A percentile compares a stretch with the other conserved stretches of the same genome.
phyloP scores from a whole-genome alignment of 2,888 invertebrate genomes.

The Apamea crenata region DNA sequence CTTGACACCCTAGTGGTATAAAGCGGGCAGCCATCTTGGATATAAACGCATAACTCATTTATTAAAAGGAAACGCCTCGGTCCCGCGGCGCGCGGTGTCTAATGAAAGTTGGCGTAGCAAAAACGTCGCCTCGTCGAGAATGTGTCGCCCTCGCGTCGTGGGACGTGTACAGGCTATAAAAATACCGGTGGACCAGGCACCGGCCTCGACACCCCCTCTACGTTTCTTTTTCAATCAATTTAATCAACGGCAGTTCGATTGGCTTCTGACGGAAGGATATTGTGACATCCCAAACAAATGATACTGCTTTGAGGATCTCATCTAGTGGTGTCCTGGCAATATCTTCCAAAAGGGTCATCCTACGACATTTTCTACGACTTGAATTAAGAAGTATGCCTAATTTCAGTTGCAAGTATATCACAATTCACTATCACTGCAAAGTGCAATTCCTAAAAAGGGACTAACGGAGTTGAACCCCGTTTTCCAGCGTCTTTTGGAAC shows the following conservation, averaged over 20 bases:
- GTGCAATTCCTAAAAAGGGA: not conserved
- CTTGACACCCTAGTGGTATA: conserved; percentile 81
- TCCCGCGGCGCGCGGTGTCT: conserved; percentile 85
- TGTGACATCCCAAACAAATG: conserved; percentile 75
- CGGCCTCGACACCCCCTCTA: conserved; percentile 77
- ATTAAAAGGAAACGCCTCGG: conserved; percentile 87
- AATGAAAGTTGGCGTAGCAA: conserved; percentile 89
- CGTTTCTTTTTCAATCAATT: conserved; percentile 89
- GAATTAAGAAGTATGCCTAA: not conserved
- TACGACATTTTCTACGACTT: not conserved
- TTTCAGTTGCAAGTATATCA: not conserved
- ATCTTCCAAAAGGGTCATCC: not conserved
- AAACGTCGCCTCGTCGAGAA: conserved; percentile 87
- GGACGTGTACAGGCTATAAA: conserved; percentile 89
- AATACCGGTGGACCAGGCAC: conserved; percentile 84
- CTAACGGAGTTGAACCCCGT: too few relatives aligned
- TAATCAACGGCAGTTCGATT: conserved; percentile 86
- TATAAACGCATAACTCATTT: conserved; percentile 89
- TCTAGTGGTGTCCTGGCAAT: not conserved
- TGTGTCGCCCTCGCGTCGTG: conserved; percentile 89
- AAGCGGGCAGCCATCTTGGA: conserved; percentile 84
- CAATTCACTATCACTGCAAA: not conserved
- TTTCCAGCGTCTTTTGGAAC: not conserved
- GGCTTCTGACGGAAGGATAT: conserved; percentile 80
- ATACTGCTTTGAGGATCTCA: conserved; percentile 50